Evolutionary conservation across 2,113 vertebrate genomes (phyloP).

Genomic region (zebrafish (Danio rerio)): GRCz12tu NC_133198.1:21461001-21461500

Average conservation of each 20-base stretch:
- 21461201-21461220: background rate
- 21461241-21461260: background rate
- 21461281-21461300: background rate
- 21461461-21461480: too few species aligned
- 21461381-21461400: too few species aligned
- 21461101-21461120: background rate
- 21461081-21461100: conserved; percentile 15
- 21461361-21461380: too few species aligned
- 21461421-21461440: too few species aligned
- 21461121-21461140: background rate
- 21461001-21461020: conserved; percentile 26
- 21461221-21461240: background rate
- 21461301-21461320: background rate
- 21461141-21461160: background rate
- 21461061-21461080: conserved; percentile 5
- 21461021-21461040: conserved; percentile 1
- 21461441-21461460: too few species aligned
- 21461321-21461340: too few species aligned
- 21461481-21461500: too few species aligned
- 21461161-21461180: background rate
- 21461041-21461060: conserved; percentile 32
- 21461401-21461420: too few species aligned
- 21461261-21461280: background rate
- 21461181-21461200: too few species aligned
- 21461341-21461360: too few species aligned